A percentile compares a stretch with the other conserved stretches of the same genome.
Conservation (phyloP, 1,140 invertebrate genomes). For the Drosophila gunungcola region DNA sequence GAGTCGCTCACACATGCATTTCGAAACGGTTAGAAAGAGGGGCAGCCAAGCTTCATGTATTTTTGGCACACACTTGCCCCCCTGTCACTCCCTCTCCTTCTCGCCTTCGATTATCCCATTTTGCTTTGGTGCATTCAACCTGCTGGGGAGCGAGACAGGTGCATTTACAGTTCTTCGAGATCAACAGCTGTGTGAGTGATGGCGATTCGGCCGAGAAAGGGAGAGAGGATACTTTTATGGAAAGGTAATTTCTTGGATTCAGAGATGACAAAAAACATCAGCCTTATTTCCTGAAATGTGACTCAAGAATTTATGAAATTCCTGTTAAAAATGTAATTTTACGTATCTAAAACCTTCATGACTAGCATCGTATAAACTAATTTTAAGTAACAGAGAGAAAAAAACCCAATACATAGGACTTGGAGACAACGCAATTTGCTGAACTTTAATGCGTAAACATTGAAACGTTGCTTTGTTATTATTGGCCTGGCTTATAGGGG, state of each 20-base stretch:
- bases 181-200: conserved; percentile 61
- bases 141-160: conserved; percentile 56
- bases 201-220: conserved; percentile 7
- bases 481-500: conserved; percentile 25
- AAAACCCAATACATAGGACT: conserved; percentile 6
- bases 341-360: background rate
- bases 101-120: conserved; percentile 22
- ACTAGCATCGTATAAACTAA: background rate
- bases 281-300: no score
- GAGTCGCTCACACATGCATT: background rate
- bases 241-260: no score
- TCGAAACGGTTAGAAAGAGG: conserved; percentile 15
- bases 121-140: conserved; percentile 64
- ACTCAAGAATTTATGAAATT: no score
- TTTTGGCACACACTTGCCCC: conserved; percentile 26
- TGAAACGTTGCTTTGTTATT: conserved; percentile 18
- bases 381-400: background rate
- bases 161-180: conserved; percentile 57
- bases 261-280: no score
- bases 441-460: conserved; percentile 52
- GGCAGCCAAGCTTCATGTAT: conserved; percentile 22
- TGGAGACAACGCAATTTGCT: conserved; percentile 55
- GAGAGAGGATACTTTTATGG: background rate
- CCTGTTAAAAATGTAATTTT: no score
- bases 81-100: background rate